Base-by-base conservation (phyloP, 2,113 vertebrate genomes). In the Microcebus tavaratra region DNA sequence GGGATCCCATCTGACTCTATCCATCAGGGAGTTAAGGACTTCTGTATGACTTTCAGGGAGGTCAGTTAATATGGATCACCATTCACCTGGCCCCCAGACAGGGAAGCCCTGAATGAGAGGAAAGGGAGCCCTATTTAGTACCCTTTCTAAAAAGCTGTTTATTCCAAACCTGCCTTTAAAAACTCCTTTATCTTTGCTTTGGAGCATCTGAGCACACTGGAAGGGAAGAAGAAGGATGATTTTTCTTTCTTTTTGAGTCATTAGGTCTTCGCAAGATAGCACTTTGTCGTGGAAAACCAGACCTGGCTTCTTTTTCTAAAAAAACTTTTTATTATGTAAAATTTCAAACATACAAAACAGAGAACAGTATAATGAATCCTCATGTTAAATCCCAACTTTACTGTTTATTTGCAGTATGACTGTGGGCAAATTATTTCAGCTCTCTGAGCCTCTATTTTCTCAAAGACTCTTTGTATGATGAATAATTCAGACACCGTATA, bases 401-500 rank as follows among this genome's bases (percentile, higher is more conserved):
- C 42, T 83, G 17, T 93, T 88, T 88, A 65, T 87, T n/a, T 90
- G n/a, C 89, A 88, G 1, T 55, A 42, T 91, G 81, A 89, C 78
- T 8, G 1, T 68, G 53, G 59, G 82, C 34, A 96, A 84, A 87
- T 95, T 93, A 92, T 88, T 86, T 90, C 67, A 96, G 67, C 25
- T 96, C 36, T 91, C 92, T 65, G 50, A 83, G 21, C 90, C 67
- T 63, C 80, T 88, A 2, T 83, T 93, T 95, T 78, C 86, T 94
- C 63, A 83, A 82, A 78, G 15, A 76, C 14, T 95, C 45, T 96
- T 87, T 72, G 21, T 91, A 67, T 95, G 75, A 79, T 94, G 42
- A 97, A 91, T 94, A 97, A 97, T 94, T 97, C 81, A 90, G 76
- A 83, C 36, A 78, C 63, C 80, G 7, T 75, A 13, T 59, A 90